These are phyloP conservation scores for Anagyrus pseudococci DNA, from an alignment of 2,888 invertebrate species.

Conservation along the genomic window DNA sequence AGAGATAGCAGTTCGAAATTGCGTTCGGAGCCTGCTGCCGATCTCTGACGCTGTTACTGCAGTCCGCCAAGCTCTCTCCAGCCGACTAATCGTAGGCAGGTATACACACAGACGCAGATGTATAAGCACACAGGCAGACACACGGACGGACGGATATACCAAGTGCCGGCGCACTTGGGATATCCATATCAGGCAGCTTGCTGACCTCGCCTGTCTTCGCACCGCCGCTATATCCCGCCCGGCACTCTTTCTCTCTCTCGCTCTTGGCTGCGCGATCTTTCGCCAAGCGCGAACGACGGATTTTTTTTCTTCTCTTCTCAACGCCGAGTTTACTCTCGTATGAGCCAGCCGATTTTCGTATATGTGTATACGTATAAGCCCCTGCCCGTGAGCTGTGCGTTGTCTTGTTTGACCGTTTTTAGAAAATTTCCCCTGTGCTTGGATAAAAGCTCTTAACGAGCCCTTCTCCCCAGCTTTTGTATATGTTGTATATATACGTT, in stretches of 20 bases:
- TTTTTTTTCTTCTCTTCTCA: slow-evolving; percentile 44
- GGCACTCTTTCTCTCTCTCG: slow-evolving; percentile 49
- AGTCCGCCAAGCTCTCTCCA: neutral
- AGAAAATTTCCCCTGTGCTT: too few relatives aligned
- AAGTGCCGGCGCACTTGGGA: slow-evolving; percentile 36
- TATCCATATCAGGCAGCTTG: slow-evolving; percentile 62
- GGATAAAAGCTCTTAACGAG: too few relatives aligned
- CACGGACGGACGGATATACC: slow-evolving; percentile 45
- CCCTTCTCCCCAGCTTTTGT: too few relatives aligned
- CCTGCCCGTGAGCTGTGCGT: too few relatives aligned
- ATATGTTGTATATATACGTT: too few relatives aligned
- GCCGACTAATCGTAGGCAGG: slow-evolving; percentile 54
- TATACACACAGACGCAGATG: slow-evolving; percentile 38
- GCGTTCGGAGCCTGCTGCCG: too few relatives aligned
- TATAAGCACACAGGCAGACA: neutral
- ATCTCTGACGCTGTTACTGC: too few relatives aligned
- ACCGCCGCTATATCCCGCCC: slow-evolving; percentile 46
- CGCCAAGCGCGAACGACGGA: slow-evolving; percentile 36
- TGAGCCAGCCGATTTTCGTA: neutral
- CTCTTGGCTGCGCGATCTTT: slow-evolving; percentile 41
- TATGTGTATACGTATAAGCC: neutral
- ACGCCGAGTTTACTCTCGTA: neutral
- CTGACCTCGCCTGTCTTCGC: slow-evolving; percentile 59
- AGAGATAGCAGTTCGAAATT: slow-evolving; percentile 9
- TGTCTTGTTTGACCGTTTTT: too few relatives aligned